These are phyloP conservation scores for cattle (Bos taurus) DNA, from an alignment of 2,113 vertebrate species.

Conservation along the genomic window DNA sequence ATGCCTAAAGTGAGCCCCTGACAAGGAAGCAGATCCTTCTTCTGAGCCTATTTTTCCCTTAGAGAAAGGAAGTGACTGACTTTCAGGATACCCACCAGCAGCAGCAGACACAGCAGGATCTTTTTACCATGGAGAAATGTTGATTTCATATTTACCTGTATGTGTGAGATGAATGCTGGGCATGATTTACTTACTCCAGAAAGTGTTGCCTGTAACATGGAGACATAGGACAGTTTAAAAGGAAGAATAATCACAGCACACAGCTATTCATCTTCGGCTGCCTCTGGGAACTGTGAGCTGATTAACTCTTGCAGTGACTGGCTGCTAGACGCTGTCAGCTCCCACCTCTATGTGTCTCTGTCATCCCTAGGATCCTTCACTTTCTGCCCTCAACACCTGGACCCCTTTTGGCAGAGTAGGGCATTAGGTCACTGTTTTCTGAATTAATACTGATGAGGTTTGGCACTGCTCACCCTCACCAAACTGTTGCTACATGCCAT, in stretches of 20 bases:
- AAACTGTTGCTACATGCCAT: neutral
- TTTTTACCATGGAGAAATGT: constrained; percentile 45
- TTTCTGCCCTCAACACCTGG: neutral
- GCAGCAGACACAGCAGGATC: constrained; percentile 17
- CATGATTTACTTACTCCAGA: constrained; percentile 69
- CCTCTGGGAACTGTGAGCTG: neutral
- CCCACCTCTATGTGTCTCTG: neutral
- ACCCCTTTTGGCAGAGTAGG: neutral
- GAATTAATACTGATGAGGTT: neutral
- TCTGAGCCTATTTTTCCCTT: neutral
- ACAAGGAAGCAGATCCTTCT: neutral
- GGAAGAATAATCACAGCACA: constrained; percentile 61
- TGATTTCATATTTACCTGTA: constrained; percentile 62
- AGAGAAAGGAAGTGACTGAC: neutral
- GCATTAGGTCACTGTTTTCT: neutral
- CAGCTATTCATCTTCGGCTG: constrained; percentile 49
- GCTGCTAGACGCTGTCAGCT: neutral
- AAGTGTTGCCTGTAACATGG: constrained; percentile 49
- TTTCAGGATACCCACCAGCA: neutral
- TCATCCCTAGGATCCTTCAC: neutral
- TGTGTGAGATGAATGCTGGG: constrained; percentile 55
- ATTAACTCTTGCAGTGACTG: constrained; percentile 59
- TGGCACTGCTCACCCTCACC: neutral
- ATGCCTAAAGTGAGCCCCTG: neutral
- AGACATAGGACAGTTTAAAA: constrained; percentile 61